phyloP scores from a whole-genome alignment of 2,113 vertebrate species.

The Indri indri region DNA sequence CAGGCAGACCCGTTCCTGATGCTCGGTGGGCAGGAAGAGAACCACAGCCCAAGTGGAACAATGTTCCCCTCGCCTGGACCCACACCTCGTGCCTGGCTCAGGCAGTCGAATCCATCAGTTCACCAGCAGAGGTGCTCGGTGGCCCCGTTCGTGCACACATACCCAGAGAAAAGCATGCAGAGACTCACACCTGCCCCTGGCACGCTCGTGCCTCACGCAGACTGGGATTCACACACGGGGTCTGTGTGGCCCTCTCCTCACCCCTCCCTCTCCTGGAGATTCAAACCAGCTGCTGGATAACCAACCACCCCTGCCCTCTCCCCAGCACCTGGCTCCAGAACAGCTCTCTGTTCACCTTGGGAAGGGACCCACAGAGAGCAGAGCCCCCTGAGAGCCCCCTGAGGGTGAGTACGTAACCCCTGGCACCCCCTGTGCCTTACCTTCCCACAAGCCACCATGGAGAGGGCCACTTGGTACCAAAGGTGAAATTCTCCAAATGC shows the following conservation, averaged over 20 bases:
- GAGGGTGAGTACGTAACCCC: background rate
- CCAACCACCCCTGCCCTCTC: background rate
- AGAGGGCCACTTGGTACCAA: constrained; percentile 97
- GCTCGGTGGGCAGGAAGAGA: background rate
- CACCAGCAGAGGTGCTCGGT: accelerated
- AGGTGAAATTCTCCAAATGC: constrained; percentile 98
- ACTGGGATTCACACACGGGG: background rate
- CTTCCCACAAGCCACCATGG: constrained; percentile 97
- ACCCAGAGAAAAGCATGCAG: background rate
- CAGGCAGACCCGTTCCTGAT: background rate
- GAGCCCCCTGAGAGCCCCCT: too few relatives aligned
- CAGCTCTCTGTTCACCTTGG: background rate
- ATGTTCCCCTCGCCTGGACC: accelerated
- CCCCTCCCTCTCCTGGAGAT: background rate
- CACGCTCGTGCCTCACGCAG: accelerated
- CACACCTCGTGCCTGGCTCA: accelerated
- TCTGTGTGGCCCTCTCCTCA: background rate
- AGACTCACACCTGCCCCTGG: background rate
- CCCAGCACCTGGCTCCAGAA: background rate
- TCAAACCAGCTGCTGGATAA: background rate
- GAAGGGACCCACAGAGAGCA: background rate
- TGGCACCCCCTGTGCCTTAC: constrained; percentile 84
- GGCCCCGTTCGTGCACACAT: accelerated
- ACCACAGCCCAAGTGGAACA: background rate
- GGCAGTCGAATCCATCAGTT: background rate